A percentile compares a stretch with the other conserved stretches of the same genome.
Evolutionary conservation across 2,888 invertebrate genomes (phyloP).

Genomic region (Creontiades dilutus): DNA sequence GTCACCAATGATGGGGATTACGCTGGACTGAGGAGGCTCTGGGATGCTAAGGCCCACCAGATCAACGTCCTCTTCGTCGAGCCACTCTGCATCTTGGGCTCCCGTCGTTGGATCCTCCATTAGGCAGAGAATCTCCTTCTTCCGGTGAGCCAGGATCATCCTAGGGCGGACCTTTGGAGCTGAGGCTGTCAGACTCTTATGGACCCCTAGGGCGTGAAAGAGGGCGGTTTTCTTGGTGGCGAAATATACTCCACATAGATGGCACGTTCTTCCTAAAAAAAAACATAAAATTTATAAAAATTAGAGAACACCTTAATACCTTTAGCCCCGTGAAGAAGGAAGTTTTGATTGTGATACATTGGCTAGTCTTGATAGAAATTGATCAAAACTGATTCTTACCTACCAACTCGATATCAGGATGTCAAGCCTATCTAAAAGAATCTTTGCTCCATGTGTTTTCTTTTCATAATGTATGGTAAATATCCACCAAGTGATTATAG

Average conservation of each 20-base stretch:
- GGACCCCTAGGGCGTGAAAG: slow-evolving; percentile 38
- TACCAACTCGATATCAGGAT: too few relatives aligned
- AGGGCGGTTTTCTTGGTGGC: slow-evolving; percentile 46
- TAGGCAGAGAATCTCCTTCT: slow-evolving; percentile 62
- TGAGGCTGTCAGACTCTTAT: not conserved
- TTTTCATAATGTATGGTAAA: too few relatives aligned
- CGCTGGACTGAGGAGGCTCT: slow-evolving; percentile 51
- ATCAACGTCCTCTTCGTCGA: slow-evolving; percentile 64
- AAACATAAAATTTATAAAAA: not conserved
- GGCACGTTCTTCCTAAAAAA: slow-evolving; percentile 44
- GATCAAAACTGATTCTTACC: too few relatives aligned
- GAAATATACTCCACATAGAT: slow-evolving; percentile 67
- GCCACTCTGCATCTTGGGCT: slow-evolving; percentile 53
- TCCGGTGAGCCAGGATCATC: slow-evolving; percentile 57
- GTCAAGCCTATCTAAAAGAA: too few relatives aligned
- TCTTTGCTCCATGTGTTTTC: too few relatives aligned
- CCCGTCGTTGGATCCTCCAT: slow-evolving; percentile 35
- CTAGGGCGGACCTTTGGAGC: slow-evolving; percentile 44
- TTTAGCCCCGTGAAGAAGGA: too few relatives aligned
- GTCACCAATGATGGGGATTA: slow-evolving; percentile 58
- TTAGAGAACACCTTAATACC: not conserved
- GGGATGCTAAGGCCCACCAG: slow-evolving; percentile 64
- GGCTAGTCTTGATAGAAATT: too few relatives aligned
- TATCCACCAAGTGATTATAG: too few relatives aligned
- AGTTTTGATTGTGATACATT: too few relatives aligned